A percentile compares a stretch with the other conserved stretches of the same genome.
Conservation (phyloP, 2,888 invertebrate genomes). For the Buathra laborator region DNA sequence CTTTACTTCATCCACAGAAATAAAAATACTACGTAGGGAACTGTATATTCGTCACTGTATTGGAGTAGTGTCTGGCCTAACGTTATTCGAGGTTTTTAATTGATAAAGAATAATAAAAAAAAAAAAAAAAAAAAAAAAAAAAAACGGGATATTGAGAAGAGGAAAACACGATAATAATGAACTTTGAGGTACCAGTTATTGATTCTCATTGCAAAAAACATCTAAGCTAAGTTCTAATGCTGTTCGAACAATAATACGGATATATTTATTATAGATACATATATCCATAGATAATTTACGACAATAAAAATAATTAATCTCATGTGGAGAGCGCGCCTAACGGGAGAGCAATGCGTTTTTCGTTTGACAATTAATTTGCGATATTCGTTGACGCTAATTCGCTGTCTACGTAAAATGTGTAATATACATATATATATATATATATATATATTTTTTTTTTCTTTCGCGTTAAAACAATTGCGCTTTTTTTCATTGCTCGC, state of each 20-base stretch:
- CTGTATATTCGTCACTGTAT: slow-evolving; percentile 78
- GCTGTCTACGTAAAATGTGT: slow-evolving; percentile 3
- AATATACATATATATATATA: slow-evolving; percentile 6
- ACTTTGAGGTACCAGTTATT: slow-evolving; percentile 64
- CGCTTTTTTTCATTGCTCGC: background rate
- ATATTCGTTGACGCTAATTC: slow-evolving; percentile 53
- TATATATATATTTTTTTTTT: background rate
- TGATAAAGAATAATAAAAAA: slow-evolving; percentile 60
- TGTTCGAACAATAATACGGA: slow-evolving; percentile 85
- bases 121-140: slow-evolving; percentile 47
- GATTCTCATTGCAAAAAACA: slow-evolving; percentile 69
- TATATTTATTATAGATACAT: slow-evolving; percentile 76
- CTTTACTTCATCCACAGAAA: slow-evolving; percentile 58
- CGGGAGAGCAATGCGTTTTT: slow-evolving; percentile 53
- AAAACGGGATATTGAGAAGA: slow-evolving; percentile 12
- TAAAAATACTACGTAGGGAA: slow-evolving; percentile 63
- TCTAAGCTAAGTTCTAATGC: slow-evolving; percentile 84
- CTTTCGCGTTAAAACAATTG: background rate
- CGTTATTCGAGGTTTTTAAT: slow-evolving; percentile 77
- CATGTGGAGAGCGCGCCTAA: slow-evolving; percentile 57
- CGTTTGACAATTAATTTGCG: slow-evolving; percentile 58
- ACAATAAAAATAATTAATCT: slow-evolving; percentile 77
- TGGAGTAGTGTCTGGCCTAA: slow-evolving; percentile 85
- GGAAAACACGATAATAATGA: slow-evolving; percentile 6
- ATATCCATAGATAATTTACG: slow-evolving; percentile 79